A percentile compares a stretch with the other conserved stretches of the same genome.
These are phyloP conservation scores for Pachydiplax longipennis DNA, from an alignment of 2,888 invertebrate genomes.

Conservation along the genomic window DNA sequence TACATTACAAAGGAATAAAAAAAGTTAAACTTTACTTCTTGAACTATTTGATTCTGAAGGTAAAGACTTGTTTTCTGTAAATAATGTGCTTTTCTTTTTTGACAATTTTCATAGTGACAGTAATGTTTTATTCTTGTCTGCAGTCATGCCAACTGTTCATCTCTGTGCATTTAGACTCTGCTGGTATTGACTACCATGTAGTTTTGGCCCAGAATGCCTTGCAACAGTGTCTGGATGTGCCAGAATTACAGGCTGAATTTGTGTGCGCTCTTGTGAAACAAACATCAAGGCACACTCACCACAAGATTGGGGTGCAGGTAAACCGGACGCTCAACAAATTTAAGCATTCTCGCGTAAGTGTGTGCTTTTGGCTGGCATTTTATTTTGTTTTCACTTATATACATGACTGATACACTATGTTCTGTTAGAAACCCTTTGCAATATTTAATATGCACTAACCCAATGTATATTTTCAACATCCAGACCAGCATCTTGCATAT, in stretches of 20 bases:
- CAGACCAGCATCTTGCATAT: neutral
- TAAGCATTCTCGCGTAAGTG: conserved; percentile 46
- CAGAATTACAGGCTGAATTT: conserved; percentile 92
- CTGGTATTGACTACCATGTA: conserved; percentile 97
- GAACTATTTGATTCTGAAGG: too few relatives aligned
- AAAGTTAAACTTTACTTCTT: too few relatives aligned
- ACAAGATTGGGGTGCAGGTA: conserved; percentile 84
- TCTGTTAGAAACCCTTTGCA: conserved; percentile 48
- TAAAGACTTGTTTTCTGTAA: neutral
- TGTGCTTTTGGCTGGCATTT: conserved; percentile 48
- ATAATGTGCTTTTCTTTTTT: neutral
- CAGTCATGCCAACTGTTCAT: conserved; percentile 95
- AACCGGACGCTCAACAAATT: conserved; percentile 50
- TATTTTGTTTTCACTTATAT: conserved; percentile 54
- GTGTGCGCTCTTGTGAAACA: conserved; percentile 91
- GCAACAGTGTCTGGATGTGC: conserved; percentile 87
- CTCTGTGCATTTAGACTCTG: conserved; percentile 93
- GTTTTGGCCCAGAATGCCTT: conserved; percentile 95
- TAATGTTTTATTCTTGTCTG: conserved; percentile 50
- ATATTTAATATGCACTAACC: conserved; percentile 62
- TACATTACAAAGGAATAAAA: too few relatives aligned
- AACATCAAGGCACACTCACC: conserved; percentile 85
- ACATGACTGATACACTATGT: conserved; percentile 48
- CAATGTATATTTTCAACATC: conserved; percentile 48
- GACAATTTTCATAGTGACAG: neutral